Conservation (phyloP, 2,888 invertebrate genomes). For the Andrena hattorfiana region DNA sequence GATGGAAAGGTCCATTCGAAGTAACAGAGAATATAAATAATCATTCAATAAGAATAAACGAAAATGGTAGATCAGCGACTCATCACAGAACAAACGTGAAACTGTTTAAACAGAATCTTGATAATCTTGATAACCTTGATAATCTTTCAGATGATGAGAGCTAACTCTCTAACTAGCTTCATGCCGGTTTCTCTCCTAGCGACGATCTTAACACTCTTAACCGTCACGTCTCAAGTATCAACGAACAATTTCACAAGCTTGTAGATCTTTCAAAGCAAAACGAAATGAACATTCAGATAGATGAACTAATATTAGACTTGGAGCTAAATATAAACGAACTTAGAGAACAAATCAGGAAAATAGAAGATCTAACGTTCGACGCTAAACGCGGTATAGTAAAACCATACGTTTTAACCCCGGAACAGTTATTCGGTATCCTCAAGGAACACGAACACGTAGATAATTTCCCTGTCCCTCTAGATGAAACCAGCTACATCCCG, state of each 20-base stretch:
- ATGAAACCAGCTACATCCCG: constrained; percentile 3
- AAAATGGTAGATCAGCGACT: constrained; percentile 3
- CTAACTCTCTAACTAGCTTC: not conserved
- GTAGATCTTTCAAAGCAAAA: not conserved
- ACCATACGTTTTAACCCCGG: constrained; percentile 12
- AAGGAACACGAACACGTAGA: constrained; percentile 3
- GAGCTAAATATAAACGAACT: not conserved
- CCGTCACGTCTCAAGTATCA: not conserved
- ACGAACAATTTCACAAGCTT: constrained; percentile 5
- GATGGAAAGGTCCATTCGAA: constrained; percentile 28
- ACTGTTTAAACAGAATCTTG: not conserved
- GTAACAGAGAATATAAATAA: not conserved
- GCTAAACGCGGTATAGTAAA: not conserved
- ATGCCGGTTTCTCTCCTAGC: not conserved
- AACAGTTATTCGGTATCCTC: constrained; percentile 20
- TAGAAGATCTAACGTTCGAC: constrained; percentile 17
- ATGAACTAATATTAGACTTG: constrained; percentile 3
- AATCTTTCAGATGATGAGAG: not conserved
- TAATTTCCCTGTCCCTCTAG: constrained; percentile 4
- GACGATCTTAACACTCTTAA: not conserved
- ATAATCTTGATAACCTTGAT: no score
- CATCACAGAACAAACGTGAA: constrained; percentile 4
- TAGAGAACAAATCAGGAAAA: constrained; percentile 2
- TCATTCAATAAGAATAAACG: constrained; percentile 11
- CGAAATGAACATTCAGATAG: constrained; percentile 1